Evolutionary conservation across 1,140 invertebrate species (phyloP), one percentile per base, ranked within the genome.

Genomic region (Drosophila kepulauana): DNA sequence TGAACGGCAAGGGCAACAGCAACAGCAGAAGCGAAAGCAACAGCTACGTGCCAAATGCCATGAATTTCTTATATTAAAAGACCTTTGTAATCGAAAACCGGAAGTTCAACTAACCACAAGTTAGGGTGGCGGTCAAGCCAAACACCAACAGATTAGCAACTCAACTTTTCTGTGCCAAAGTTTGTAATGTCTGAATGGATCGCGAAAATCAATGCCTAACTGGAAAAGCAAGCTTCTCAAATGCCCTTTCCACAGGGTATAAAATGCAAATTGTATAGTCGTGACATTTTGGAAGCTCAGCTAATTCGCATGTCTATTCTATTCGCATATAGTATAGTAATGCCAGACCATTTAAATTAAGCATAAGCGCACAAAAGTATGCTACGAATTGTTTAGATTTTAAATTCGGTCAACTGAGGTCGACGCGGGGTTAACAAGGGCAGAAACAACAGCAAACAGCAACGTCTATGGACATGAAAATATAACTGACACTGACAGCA

Each of bases 31-130:
- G 46, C 72, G 59, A 30, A 16, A 62, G 15, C 57, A 52, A 68
- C 56, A 52, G 51, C 85, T 81, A 81, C 85, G 81, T 84, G 85
- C 74, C 64, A 79, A 75, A 79, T 76, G 78, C 84, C 84, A 88
- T 87, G 84, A 87, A 87, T 87, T 88, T 87, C 80, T 88, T 84
- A 84, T 87, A 74, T 67, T 72, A 66, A 87, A 88, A 75, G 77
- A 72, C 76, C 74, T 80, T 78, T 84, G 80, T 68, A 84, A 87
- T 88, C 85, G 84, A 86, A 89, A 88, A 80, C 80, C 80, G 84
- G 84, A 87, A 80, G 84, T 59, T 78, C 66, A 68, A 68, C 75
- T 51, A 84, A 66, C 84, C 85, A 28, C 85, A 88, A 84, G 65
- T 79, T 74, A 61, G 56, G 58, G 8, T 20, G 52, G 13, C 41